A percentile compares a stretch with the other conserved stretches of the same genome.
These are phyloP conservation scores for Oreochromis spilurus DNA, from an alignment of 2,113 vertebrate species.

Conservation along the genomic window DNA sequence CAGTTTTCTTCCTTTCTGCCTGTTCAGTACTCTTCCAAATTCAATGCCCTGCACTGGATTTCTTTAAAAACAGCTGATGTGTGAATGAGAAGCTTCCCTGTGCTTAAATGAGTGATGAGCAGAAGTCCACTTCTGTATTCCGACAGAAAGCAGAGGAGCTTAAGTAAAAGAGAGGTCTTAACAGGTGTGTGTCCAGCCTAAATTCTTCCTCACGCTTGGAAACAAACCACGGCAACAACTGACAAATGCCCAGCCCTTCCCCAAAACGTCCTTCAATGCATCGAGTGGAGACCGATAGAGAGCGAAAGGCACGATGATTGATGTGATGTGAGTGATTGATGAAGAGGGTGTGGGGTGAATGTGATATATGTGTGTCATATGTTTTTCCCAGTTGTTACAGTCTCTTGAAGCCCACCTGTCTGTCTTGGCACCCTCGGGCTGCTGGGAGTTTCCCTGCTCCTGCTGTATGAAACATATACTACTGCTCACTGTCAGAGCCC, in stretches of 20 bases:
- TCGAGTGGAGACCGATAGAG: neutral
- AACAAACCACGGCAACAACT: conserved; percentile 13
- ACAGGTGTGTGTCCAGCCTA: conserved; percentile 9
- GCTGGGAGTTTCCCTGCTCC: neutral
- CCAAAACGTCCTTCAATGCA: neutral
- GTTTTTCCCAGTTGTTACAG: conserved; percentile 29
- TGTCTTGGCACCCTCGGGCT: neutral
- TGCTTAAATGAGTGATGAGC: neutral
- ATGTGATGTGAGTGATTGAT: neutral
- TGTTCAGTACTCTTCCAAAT: neutral
- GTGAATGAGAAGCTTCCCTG: neutral
- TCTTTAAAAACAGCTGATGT: neutral
- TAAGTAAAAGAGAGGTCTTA: neutral
- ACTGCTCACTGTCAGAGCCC: neutral
- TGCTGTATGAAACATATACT: neutral
- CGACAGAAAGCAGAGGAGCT: neutral
- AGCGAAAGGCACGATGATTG: neutral
- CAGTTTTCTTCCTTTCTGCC: fast-evolving
- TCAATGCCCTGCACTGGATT: neutral
- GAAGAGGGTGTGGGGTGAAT: conserved; percentile 14
- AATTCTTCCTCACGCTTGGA: conserved; percentile 15
- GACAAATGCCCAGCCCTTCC: neutral
- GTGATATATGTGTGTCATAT: neutral
- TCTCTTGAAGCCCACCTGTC: conserved; percentile 39
- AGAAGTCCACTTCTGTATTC: neutral